phyloP scores from a whole-genome alignment of 2,888 invertebrate genomes.

The Calliopum simillimum region DNA sequence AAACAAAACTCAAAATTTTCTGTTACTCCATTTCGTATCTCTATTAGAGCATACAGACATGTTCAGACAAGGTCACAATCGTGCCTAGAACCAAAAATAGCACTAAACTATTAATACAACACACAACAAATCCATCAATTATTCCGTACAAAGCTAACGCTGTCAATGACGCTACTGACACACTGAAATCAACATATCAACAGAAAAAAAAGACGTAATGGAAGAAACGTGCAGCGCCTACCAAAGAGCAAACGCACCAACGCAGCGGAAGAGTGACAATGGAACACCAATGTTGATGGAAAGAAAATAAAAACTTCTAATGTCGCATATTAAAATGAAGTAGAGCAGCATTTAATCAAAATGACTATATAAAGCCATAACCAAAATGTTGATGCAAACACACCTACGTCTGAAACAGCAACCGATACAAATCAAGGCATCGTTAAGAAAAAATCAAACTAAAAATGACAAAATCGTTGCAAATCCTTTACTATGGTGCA shows the following conservation, averaged over 20 bases:
- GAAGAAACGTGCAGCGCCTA: conserved; percentile 16
- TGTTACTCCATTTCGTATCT: no score
- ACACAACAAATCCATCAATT: neutral
- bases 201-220: conserved; percentile 3
- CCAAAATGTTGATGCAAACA: neutral
- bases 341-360: no score
- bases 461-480: conserved; percentile 12
- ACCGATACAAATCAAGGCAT: neutral
- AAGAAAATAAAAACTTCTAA: conserved; percentile 15
- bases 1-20: no score
- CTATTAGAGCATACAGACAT: no score
- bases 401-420: neutral
- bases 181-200: neutral
- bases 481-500: conserved; percentile 9
- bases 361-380: no score
- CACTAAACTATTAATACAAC: no score
- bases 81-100: no score
- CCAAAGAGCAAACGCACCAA: neutral
- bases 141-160: conserved; percentile 11
- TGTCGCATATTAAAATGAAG: neutral
- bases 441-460: neutral
- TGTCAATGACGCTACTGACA: conserved; percentile 26
- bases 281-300: neutral
- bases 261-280: neutral
- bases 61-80: no score